Evolutionary conservation across 2,797 vertebrate genomes (phyloP).

Genomic region (Sebastiscus albofasciatus): DNA sequence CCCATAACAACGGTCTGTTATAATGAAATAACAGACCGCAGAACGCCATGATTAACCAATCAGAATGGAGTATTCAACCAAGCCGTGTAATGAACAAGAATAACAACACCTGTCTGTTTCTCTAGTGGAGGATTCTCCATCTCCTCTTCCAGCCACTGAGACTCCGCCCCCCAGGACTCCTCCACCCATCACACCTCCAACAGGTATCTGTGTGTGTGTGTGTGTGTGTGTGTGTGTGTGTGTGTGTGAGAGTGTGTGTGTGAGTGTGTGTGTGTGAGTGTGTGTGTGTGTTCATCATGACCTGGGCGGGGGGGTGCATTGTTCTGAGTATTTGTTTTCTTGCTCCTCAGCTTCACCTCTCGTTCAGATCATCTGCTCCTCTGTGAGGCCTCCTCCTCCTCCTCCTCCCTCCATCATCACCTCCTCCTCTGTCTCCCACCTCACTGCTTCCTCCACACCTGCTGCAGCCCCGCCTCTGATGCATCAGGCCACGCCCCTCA

Average conservation of each 20-base stretch:
- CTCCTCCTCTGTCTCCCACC: neutral
- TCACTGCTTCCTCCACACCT: neutral
- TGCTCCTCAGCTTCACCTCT: constrained; percentile 10
- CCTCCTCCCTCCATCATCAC: neutral
- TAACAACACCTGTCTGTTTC: neutral
- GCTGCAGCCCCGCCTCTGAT: constrained; percentile 15
- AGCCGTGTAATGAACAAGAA: too few species aligned
- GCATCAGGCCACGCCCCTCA: constrained; percentile 47
- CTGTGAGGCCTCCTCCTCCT: neutral
- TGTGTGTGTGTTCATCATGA: too few species aligned
- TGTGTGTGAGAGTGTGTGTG: too few species aligned
- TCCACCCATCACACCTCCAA: neutral
- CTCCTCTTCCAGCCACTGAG: constrained; percentile 49
- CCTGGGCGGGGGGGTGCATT: neutral
- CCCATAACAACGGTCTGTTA: too few species aligned
- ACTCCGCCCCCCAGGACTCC: constrained; percentile 40
- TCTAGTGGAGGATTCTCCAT: constrained; percentile 52
- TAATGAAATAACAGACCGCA: too few species aligned
- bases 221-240: neutral
- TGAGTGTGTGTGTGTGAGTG: too few species aligned
- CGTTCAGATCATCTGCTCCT: neutral
- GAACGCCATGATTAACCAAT: too few species aligned
- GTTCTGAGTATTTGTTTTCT: neutral
- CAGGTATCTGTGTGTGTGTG: constrained; percentile 39
- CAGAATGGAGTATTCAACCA: neutral